phyloP scores from a whole-genome alignment of 2,113 vertebrate genomes.

The Excalfactoria chinensis region DNA sequence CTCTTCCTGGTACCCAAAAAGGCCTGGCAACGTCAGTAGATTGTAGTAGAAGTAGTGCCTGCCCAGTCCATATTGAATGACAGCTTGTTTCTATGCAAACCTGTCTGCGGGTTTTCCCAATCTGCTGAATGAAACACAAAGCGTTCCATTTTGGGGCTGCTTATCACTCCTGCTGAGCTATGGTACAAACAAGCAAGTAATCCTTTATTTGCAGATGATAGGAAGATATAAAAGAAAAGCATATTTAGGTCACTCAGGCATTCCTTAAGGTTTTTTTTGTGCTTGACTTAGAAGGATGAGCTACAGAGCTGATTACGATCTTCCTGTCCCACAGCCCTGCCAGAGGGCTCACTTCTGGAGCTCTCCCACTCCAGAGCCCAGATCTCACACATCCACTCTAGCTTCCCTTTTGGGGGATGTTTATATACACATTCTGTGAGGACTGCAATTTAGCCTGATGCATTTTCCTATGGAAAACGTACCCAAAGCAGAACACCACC shows the following conservation, averaged over 20 bases:
- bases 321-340: neutral
- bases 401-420: neutral
- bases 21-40: neutral
- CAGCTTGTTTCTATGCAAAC: conserved; percentile 14
- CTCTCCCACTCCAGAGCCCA: neutral
- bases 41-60: neutral
- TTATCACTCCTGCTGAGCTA: neutral
- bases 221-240: neutral
- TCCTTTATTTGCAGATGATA: neutral
- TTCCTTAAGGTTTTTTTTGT: neutral
- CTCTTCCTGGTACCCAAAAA: neutral
- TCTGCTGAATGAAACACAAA: neutral
- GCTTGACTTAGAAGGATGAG: neutral
- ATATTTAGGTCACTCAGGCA: neutral
- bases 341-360: neutral
- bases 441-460: neutral
- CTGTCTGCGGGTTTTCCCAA: conserved; percentile 3
- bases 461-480: neutral
- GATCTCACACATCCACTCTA: neutral
- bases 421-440: neutral
- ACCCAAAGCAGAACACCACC: neutral
- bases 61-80: neutral
- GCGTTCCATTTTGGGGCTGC: neutral
- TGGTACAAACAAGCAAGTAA: neutral
- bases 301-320: neutral